These are phyloP conservation scores for Tenthredo distinguenda DNA, from an alignment of 2,888 invertebrate genomes.

Conservation along the genomic window DNA sequence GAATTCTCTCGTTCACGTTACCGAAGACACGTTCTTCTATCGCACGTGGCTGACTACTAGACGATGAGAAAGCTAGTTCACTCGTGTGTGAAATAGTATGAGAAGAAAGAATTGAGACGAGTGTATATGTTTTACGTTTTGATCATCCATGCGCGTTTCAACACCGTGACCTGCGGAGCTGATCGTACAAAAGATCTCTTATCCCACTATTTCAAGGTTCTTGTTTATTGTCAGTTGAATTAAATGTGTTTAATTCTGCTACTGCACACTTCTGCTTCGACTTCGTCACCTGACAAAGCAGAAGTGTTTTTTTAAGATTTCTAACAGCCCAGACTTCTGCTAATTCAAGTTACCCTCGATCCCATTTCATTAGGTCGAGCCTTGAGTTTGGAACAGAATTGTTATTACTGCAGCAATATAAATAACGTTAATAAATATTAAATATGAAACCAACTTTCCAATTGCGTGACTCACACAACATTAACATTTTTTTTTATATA, in stretches of 20 bases:
- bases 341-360: background rate
- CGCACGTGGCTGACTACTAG: slow-evolving; percentile 1
- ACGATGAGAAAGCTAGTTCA: slow-evolving; percentile 7
- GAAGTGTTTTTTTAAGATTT: background rate
- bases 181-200: background rate
- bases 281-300: background rate
- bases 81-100: background rate
- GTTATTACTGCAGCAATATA: background rate
- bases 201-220: background rate
- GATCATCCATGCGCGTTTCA: background rate
- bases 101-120: background rate
- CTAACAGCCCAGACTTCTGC: background rate
- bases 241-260: background rate
- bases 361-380: background rate
- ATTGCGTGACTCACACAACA: background rate
- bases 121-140: background rate
- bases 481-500: background rate
- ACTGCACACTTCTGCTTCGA: background rate
- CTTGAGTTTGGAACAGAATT: background rate
- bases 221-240: background rate
- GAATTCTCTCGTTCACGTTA: slow-evolving; percentile 1
- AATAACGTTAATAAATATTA: background rate
- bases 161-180: background rate
- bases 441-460: background rate
- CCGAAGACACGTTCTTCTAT: background rate